Conservation (phyloP, 1,140 invertebrate species). For the Lepidurus packardi region DNA sequence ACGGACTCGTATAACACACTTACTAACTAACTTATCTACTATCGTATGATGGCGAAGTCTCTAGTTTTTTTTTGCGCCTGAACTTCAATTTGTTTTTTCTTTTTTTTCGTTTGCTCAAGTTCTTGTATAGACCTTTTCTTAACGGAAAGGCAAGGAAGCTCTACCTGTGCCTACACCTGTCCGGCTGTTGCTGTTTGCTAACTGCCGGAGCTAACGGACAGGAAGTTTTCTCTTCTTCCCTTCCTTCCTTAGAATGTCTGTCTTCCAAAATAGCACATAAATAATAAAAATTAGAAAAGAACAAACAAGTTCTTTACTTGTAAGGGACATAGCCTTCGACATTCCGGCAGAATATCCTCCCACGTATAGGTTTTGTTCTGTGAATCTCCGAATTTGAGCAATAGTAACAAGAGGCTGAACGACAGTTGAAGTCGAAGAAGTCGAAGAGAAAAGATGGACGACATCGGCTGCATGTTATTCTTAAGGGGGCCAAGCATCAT, state of each 20-base stretch:
- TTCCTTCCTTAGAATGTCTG: not conserved
- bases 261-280: not conserved
- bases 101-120: not conserved
- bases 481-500: no score
- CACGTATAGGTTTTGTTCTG: not conserved
- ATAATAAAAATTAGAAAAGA: not conserved
- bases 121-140: no score
- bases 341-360: not conserved
- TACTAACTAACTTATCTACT: not conserved
- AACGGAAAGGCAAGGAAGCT: not conserved
- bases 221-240: not conserved
- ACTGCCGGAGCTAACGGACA: not conserved
- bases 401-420: not conserved
- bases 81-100: constrained; percentile 16
- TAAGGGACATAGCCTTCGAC: constrained; percentile 3
- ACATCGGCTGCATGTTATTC: not conserved
- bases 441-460: not conserved
- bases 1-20: not conserved
- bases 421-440: not conserved
- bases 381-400: not conserved
- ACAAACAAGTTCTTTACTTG: not conserved
- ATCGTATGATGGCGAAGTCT: not conserved
- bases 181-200: not conserved
- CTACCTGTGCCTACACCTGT: constrained; percentile 4
- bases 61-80: not conserved